Evolutionary conservation across 2,888 invertebrate genomes (phyloP).

Genomic region (Lasioglossum pauxillum): DNA sequence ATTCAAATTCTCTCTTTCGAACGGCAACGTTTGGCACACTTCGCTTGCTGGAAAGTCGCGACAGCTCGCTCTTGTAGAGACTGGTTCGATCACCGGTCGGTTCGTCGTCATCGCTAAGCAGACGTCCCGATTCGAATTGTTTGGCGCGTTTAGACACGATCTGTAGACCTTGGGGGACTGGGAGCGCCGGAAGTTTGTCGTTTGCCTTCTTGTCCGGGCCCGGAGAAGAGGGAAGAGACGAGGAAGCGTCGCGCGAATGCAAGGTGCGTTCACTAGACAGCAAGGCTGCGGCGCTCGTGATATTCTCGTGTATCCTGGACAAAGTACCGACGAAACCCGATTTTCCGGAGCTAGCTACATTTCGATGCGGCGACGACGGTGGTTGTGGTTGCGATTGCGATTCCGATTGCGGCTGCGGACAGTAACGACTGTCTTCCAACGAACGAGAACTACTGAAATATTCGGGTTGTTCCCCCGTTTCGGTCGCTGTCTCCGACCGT

Average conservation of each 20-base stretch:
- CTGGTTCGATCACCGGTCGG: constrained; percentile 87
- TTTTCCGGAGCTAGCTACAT: constrained; percentile 49
- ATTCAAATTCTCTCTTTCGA: constrained; percentile 90
- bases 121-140: constrained; percentile 89
- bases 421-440: constrained; percentile 32
- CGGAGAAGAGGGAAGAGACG: constrained; percentile 81
- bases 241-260: constrained; percentile 80
- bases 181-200: constrained; percentile 78
- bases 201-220: constrained; percentile 80
- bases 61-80: constrained; percentile 89
- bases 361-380: constrained; percentile 38
- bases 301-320: constrained; percentile 88
- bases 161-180: constrained; percentile 85
- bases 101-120: constrained; percentile 86
- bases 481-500: constrained; percentile 83
- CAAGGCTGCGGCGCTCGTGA: constrained; percentile 75
- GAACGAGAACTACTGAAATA: constrained; percentile 37
- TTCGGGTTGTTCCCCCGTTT: constrained; percentile 62
- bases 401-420: constrained; percentile 11
- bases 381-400: constrained; percentile 25
- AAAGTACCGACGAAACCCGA: constrained; percentile 87
- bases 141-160: constrained; percentile 90
- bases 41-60: constrained; percentile 88
- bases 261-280: constrained; percentile 47
- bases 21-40: constrained; percentile 91